Conservation (phyloP, 2,888 invertebrate genomes). For the Harpalus rubripes region DNA sequence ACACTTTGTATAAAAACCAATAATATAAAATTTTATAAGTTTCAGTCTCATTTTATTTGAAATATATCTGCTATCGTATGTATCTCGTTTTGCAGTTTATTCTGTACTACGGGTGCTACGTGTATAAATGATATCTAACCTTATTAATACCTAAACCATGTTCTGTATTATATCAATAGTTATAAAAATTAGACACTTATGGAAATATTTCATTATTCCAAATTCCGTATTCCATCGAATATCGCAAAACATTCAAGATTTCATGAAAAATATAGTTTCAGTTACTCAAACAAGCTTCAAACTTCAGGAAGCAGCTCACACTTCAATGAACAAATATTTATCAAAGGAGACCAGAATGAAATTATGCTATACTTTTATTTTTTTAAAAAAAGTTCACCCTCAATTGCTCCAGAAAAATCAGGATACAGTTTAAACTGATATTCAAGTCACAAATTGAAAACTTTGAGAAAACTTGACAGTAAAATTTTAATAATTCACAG, state of each 20-base stretch:
- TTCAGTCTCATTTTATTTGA: no score
- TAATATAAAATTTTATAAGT: no score
- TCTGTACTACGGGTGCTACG: no score
- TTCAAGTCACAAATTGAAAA: constrained; percentile 34
- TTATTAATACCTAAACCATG: no score
- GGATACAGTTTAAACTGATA: constrained; percentile 15
- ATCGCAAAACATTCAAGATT: background rate
- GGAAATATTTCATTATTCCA: no score
- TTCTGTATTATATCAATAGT: no score
- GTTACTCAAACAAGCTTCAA: background rate
- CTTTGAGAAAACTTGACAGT: constrained; percentile 21
- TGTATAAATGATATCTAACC: no score
- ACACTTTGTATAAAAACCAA: no score
- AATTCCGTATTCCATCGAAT: no score
- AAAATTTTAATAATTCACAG: constrained; percentile 40
- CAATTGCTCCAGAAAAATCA: background rate
- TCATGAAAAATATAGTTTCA: background rate
- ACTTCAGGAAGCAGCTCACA: background rate
- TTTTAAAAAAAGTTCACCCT: background rate
- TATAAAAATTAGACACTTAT: no score
- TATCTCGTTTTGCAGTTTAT: no score
- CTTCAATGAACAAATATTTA: constrained; percentile 33
- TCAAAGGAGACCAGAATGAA: constrained; percentile 1
- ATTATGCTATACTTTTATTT: background rate
- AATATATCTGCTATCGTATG: no score